Evolutionary conservation across 2,797 vertebrate genomes (phyloP), one percentile per base, ranked within the genome.

Genomic region (Intellagama lesueurii): DNA sequence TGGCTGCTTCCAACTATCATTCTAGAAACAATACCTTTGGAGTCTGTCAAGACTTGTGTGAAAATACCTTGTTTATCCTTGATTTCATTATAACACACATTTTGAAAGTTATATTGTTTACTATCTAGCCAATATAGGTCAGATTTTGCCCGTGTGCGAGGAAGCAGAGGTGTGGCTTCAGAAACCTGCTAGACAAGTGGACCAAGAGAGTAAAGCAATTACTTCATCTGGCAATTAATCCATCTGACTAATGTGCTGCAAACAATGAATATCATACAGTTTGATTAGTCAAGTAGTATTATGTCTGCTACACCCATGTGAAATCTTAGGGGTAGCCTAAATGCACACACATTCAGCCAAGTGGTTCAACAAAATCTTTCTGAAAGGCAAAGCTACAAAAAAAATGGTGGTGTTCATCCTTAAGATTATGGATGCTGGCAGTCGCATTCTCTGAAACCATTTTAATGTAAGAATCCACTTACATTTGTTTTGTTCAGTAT

Each of bases 201-300:
- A 35, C 93, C 93, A 93, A 83, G 92, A 94, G 94, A 94, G 40
- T 75, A 94, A 91, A 84, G 72, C 88, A 94, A 82, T 77, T 92
- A 90, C 87, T 87, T 44, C 89, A 11, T 76, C 64, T 47, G 0
- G 7, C 92, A 60, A 82, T 80, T 89, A 72, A 92, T 91, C 92
- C 83, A 90, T 89, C 80, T 92, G 82, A 89, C 88, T 85, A 85
- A 73, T 75, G 91, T 11, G 7, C 47, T 88, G 91, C 32, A 32
- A 68, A 92, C 89, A 70, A 16, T 92, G 3, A 0, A 75, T 5
- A 70, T 32, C 52, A 56, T 32, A 83, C 66, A 79, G 69, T 3
- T 4, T 89, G 76, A 32, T 35, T 92, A 4, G 0, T 7, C 60
- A 77, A 32, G 49, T 26, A 22, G 4, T 68, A 56, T 64, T 85